A percentile compares a stretch with the other conserved stretches of the same genome.
These are phyloP conservation scores for Melolontha melolontha DNA, from an alignment of 2,888 invertebrate genomes.

Conservation along the genomic window DNA sequence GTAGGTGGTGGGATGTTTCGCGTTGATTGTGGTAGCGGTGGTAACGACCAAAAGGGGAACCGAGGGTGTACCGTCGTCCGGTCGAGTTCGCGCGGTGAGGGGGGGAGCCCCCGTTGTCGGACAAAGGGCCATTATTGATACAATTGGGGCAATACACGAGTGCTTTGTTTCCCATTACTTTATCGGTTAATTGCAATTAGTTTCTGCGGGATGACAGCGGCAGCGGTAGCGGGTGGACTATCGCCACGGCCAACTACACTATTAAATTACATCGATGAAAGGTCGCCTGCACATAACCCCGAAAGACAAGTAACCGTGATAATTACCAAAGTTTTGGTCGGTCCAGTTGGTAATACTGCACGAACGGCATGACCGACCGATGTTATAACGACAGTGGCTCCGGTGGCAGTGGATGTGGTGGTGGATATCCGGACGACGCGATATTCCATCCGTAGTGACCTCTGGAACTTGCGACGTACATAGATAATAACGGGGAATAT, in stretches of 20 bases:
- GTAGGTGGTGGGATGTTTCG: too few relatives aligned
- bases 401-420: constrained; percentile 1
- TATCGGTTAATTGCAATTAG: constrained; percentile 57
- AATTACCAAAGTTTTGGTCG: constrained; percentile 62
- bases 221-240: constrained; percentile 50
- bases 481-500: constrained; percentile 30
- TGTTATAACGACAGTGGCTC: constrained; percentile 15
- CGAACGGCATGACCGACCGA: constrained; percentile 32
- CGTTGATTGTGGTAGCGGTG: too few relatives aligned
- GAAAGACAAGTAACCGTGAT: constrained; percentile 59
- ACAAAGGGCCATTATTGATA: constrained; percentile 35
- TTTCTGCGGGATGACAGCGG: constrained; percentile 48
- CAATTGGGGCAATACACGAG: constrained; percentile 35
- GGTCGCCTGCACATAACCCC: constrained; percentile 57
- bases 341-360: constrained; percentile 36
- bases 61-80: too few relatives aligned
- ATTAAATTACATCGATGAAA: constrained; percentile 59
- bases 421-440: constrained; percentile 19
- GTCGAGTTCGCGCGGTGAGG: not conserved
- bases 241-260: constrained; percentile 48
- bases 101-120: not conserved
- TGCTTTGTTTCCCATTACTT: constrained; percentile 46
- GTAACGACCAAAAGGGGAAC: too few relatives aligned
- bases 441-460: constrained; percentile 29
- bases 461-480: constrained; percentile 19